Base-by-base conservation (phyloP, 1,140 invertebrate species). In the Galleria mellonella region DNA sequence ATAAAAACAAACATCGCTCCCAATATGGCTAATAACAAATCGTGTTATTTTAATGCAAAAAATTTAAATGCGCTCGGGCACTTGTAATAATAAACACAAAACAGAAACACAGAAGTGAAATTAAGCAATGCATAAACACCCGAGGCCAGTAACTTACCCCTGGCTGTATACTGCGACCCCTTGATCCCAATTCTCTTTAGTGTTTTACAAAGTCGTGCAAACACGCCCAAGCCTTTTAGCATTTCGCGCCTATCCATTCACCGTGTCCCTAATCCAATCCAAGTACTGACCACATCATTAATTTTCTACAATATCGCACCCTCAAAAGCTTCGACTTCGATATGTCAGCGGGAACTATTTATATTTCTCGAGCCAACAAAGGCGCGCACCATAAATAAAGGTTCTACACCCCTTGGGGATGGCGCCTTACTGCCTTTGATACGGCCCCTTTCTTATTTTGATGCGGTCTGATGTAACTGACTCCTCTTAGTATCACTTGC, bases 231-330 rank as follows among this genome's bases (percentile, higher is more conserved):
- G 53, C 62, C 69, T 79, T 81, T 78, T 75, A 68, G 51, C 68
- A 63, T 70, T 57, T 64, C 68, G 47, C 64, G 45, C 55, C 55
- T 49, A 64, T 73, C 62, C 55, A 67, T 64, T 68, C 58, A 58
- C n/a, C 49, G 54, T 40, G 44, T 57, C 75, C 68, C 62, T 76
- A 74, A 77, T 74, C 70, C 72, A 76, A 79, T 81, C 55, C 49
- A 41, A 71, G 64, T 74, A 56, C 62, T 81, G 81, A 84, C 81
- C 81, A 79, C 72, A 72, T 82, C 79, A 83, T 83, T 83, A 82
- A 82, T 83, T 78, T 66, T 69, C 67, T 69, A 73, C 78, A 68
- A 75, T 76, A 83, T 78, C 64, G 65, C 75, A 72, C 77, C 73
- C 77, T 64, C 68, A 66, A 67, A 75, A 77, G 65, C 59, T 66